Percentiles rank a stretch among this genome's conserved stretches.
Conservation (phyloP, 2,113 vertebrate species). For the Misgurnus mizolepis region DNA sequence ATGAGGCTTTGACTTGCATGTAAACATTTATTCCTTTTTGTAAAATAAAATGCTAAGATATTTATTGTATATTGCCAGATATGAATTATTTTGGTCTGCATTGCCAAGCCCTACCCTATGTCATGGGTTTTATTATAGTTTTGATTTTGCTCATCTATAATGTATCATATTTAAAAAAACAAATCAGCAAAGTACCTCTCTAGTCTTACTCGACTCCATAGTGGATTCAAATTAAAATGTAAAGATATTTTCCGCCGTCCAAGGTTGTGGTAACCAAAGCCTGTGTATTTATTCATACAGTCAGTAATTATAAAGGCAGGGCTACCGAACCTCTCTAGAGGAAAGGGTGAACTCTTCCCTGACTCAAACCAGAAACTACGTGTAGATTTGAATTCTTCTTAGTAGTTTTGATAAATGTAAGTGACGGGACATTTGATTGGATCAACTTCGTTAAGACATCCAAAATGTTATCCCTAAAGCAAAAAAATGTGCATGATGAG, state of each 20-base stretch:
- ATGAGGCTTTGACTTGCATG: too few relatives aligned
- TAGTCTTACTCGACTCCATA: not conserved
- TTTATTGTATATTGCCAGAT: too few relatives aligned
- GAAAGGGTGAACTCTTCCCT: not conserved
- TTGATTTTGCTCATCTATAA: not conserved
- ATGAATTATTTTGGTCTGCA: too few relatives aligned
- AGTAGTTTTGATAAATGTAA: not conserved
- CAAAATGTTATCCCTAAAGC: not conserved
- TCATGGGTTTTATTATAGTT: not conserved
- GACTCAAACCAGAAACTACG: not conserved
- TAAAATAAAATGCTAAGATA: too few relatives aligned
- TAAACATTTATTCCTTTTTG: too few relatives aligned
- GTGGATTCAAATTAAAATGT: not conserved
- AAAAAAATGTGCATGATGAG: not conserved
- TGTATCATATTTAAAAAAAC: not conserved
- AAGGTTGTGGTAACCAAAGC: not conserved
- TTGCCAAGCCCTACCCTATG: too few relatives aligned
- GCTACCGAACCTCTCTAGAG: not conserved
- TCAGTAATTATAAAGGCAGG: constrained; percentile 10
- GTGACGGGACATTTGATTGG: not conserved
- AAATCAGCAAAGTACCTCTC: not conserved
- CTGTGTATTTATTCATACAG: not conserved
- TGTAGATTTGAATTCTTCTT: not conserved
- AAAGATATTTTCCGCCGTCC: not conserved
- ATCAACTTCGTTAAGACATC: not conserved